These are phyloP conservation scores for Barbus barbus DNA, from an alignment of 2,113 vertebrate species.

Conservation along the genomic window DNA sequence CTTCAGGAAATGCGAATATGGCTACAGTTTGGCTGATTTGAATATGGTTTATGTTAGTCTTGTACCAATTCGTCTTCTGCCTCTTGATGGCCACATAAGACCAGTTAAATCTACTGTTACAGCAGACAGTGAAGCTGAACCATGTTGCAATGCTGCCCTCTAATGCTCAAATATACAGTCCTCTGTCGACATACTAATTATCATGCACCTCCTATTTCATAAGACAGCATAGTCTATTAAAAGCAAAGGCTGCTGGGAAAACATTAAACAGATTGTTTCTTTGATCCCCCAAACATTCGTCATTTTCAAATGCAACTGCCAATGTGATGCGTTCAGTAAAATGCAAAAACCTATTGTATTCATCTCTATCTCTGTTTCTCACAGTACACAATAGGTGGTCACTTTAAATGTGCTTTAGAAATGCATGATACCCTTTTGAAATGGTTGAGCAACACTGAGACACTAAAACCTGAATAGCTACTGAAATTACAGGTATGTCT, in stretches of 20 bases:
- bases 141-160: constrained; percentile 62
- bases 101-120: constrained; percentile 18
- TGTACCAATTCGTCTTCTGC: constrained; percentile 12
- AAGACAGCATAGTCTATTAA: not conserved
- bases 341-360: not conserved
- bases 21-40: not conserved
- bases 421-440: not conserved
- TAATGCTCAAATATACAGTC: constrained; percentile 53
- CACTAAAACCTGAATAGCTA: not conserved
- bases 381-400: not conserved
- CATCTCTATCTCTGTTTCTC: not conserved
- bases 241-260: not conserved
- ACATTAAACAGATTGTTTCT: constrained; percentile 18
- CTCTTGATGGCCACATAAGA: constrained; percentile 70
- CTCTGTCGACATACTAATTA: not conserved
- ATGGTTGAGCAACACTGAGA: not conserved
- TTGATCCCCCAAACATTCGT: not conserved
- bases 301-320: not conserved
- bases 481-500: not conserved
- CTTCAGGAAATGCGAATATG: not conserved
- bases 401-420: not conserved
- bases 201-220: not conserved
- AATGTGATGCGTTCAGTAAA: not conserved
- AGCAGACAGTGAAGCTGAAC: not conserved
- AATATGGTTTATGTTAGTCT: not conserved